These are phyloP conservation scores for Leptinotarsa undecemlineata DNA, from an alignment of 1,140 invertebrate genomes.

Conservation along the genomic window DNA sequence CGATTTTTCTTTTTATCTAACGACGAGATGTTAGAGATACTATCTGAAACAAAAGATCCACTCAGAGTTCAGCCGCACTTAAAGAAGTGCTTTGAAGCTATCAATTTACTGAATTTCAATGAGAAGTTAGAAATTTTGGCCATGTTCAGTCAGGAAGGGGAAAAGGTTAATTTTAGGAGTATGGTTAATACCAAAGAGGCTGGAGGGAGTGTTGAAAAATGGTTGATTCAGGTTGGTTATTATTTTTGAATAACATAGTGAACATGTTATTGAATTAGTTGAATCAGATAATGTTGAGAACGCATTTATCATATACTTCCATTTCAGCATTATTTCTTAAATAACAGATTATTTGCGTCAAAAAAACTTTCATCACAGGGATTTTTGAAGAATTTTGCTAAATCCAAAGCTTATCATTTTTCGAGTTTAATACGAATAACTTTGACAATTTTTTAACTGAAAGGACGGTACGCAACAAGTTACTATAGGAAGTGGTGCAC, in stretches of 20 bases:
- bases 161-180: conserved; percentile 73
- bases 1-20: conserved; percentile 95
- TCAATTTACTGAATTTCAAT: conserved; percentile 74
- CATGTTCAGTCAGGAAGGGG: conserved; percentile 85
- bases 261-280: no score
- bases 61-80: conserved; percentile 86
- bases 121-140: conserved; percentile 76
- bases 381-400: no score
- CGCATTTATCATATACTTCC: no score
- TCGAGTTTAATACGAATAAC: no score
- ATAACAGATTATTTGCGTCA: no score
- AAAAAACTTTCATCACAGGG: no score
- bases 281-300: no score
- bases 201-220: conserved; percentile 89
- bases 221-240: conserved; percentile 75
- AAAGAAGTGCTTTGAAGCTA: conserved; percentile 90
- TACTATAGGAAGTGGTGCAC: no score
- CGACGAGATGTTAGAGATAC: conserved; percentile 92
- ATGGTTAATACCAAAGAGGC: conserved; percentile 78
- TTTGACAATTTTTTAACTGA: no score
- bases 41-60: conserved; percentile 91
- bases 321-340: no score
- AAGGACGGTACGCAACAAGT: no score
- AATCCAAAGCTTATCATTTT: no score
- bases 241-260: not conserved